Conservation (phyloP, 2,113 vertebrate genomes). For the Syngnathoides biaculeatus region DNA sequence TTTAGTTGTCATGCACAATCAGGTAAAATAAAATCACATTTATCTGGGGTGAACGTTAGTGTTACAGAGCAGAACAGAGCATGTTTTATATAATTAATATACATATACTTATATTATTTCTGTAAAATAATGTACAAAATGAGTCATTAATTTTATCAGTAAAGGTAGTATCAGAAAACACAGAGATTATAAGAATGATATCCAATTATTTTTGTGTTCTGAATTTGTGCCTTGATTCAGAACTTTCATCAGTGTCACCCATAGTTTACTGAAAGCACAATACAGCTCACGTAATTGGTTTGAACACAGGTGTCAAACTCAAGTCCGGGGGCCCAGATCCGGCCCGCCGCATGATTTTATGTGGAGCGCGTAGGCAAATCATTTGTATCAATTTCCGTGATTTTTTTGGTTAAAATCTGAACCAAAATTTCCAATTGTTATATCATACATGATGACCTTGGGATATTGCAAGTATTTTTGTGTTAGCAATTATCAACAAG, state of each 20-base stretch:
- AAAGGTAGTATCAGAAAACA: not conserved
- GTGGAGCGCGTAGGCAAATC: too few relatives aligned
- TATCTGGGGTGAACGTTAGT: not conserved
- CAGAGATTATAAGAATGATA: not conserved
- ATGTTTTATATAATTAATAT: not conserved
- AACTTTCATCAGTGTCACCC: constrained; percentile 9
- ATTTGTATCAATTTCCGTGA: too few relatives aligned
- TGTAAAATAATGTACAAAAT: not conserved
- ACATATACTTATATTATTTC: constrained; percentile 1
- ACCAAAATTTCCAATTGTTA: too few relatives aligned
- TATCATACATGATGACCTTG: too few relatives aligned
- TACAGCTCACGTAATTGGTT: not conserved
- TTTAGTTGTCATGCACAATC: not conserved
- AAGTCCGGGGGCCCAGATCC: too few relatives aligned
- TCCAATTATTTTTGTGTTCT: not conserved
- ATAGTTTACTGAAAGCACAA: not conserved
- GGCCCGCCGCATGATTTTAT: too few relatives aligned
- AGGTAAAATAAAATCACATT: not conserved
- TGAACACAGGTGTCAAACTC: too few relatives aligned
- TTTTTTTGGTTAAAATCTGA: too few relatives aligned
- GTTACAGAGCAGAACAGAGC: not conserved
- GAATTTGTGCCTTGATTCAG: not conserved
- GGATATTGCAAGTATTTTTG: too few relatives aligned
- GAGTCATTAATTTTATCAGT: not conserved
- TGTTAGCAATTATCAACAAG: too few relatives aligned